These are phyloP conservation scores for Himalopsyche tibetana DNA, from an alignment of 2,888 invertebrate genomes.

Conservation along the genomic window DNA sequence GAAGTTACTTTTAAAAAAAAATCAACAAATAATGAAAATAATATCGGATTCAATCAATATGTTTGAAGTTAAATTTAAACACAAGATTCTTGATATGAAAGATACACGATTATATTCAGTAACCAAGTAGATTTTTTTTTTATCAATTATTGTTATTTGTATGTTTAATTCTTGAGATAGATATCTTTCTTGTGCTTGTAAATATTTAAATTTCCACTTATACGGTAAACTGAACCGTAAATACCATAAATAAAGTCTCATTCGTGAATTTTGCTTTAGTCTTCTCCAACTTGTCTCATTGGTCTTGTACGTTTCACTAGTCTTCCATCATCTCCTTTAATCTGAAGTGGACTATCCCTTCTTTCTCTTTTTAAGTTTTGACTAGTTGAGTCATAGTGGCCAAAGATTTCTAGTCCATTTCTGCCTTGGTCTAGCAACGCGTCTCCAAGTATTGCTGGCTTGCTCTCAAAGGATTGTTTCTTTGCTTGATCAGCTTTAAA, in stretches of 20 bases:
- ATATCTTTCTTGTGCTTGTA: too few species aligned
- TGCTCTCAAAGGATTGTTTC: not conserved
- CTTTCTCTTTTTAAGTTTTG: not conserved
- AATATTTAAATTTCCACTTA: too few species aligned
- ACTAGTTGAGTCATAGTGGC: not conserved
- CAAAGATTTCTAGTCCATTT: not conserved
- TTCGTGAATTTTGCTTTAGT: not conserved
- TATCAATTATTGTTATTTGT: too few species aligned
- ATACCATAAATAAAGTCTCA: not conserved
- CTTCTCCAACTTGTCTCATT: not conserved
- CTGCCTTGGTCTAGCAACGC: not conserved
- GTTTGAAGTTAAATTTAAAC: too few species aligned
- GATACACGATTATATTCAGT: too few species aligned
- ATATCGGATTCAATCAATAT: too few species aligned
- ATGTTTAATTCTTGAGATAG: too few species aligned
- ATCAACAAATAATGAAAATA: too few species aligned
- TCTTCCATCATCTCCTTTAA: not conserved
- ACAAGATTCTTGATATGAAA: too few species aligned
- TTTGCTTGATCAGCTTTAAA: constrained; percentile 50
- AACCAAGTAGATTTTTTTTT: too few species aligned
- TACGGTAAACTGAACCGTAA: not conserved
- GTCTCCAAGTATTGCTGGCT: not conserved
- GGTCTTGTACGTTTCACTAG: not conserved
- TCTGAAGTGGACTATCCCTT: not conserved
- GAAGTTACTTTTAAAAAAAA: too few species aligned